Evolutionary conservation across 2,888 invertebrate genomes (phyloP), one percentile per base, ranked within the genome.

Genomic region (Neocrepidodera transversa): DNA sequence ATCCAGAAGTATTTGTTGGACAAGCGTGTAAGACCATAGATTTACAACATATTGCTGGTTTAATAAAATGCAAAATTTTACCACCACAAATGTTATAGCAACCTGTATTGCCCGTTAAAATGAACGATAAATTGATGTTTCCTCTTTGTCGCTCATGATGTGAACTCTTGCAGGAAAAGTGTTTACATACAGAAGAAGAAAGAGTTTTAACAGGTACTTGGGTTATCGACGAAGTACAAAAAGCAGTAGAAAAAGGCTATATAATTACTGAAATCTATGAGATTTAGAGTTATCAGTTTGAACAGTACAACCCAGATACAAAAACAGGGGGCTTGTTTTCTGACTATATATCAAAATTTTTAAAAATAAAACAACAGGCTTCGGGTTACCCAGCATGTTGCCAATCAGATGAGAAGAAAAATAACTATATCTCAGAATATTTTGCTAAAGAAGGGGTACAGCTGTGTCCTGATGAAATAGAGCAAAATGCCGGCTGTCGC

Each of bases 341-440:
- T 2, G 66, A 61, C 0, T 77, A 74, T 60, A 70, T 77, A 2
- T 70, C 77, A 47, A 69, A 62, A 3, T 75, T 74, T 60, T 32
- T 74, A 1, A 71, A 74, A 63, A 63, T 71, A 0, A 73, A 75
- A 62, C 68, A 70, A 26, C 66, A 74, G 58, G 58, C 68, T 2
- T 68, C 62, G 18, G 72, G 70, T 0, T 75, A 67, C 66, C 72
- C 71, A 2, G 20, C 5, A 3, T 56, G 62, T 35, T 71, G 67
- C 60, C 20, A 10, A 1, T 65, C 65, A 3, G 62, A 64, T 17
- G 47, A 48, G 26, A 48, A 64, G n/a, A 64, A 62, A 42, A 17
- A 30, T n/a, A n/a, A n/a, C n/a, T n/a, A n/a, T n/a, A n/a, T n/a
- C n/a, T n/a, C n/a, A n/a, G n/a, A n/a, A n/a, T n/a, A n/a, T n/a